Conservation (phyloP, 2,113 vertebrate genomes). For the Cottus gobio region DNA sequence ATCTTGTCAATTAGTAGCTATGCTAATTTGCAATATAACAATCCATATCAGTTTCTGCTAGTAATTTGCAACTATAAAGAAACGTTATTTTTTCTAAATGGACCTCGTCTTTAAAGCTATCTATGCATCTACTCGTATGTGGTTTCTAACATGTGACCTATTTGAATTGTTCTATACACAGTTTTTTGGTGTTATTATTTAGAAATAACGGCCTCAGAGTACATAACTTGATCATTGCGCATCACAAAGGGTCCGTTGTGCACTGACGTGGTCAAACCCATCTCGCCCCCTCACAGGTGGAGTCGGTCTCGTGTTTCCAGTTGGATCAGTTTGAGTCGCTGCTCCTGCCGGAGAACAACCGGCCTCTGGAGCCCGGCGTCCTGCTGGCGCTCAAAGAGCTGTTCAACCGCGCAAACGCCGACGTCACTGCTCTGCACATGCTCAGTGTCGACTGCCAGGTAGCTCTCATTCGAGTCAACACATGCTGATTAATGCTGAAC, state of each 20-base stretch:
- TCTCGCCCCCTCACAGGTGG: slow-evolving; percentile 57
- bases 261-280: not conserved
- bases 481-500: no score
- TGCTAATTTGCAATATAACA: no score
- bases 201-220: not conserved
- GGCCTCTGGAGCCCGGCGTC: slow-evolving; percentile 85
- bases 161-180: not conserved
- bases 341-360: slow-evolving; percentile 86
- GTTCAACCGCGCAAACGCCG: slow-evolving; percentile 79
- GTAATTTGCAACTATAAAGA: no score
- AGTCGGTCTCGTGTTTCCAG: slow-evolving; percentile 79
- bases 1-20: no score
- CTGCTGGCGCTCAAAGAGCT: slow-evolving; percentile 83
- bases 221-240: not conserved
- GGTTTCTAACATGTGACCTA: not conserved
- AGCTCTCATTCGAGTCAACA: not conserved
- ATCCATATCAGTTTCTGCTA: no score
- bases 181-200: not conserved
- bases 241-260: not conserved
- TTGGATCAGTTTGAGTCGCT: slow-evolving; percentile 81
- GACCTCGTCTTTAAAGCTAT: not conserved
- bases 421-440: slow-evolving; percentile 85
- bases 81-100: no score
- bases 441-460: slow-evolving; percentile 90
- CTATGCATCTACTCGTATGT: not conserved